phyloP scores from a whole-genome alignment of 2,113 vertebrate species.

The Phaethornis superciliosus region DNA sequence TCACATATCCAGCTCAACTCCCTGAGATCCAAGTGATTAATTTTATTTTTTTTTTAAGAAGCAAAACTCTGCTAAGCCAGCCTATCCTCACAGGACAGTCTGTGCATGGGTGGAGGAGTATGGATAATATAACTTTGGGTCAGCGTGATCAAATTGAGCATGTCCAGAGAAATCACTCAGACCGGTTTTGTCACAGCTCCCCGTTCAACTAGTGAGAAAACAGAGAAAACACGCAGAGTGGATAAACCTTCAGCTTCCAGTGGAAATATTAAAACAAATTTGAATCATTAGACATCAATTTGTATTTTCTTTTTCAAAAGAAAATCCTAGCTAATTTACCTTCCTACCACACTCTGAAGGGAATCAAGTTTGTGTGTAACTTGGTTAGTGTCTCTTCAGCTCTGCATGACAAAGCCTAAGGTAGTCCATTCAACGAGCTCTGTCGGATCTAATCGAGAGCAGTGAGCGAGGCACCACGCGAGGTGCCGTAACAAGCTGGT shows the following conservation, averaged over 20 bases:
- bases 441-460: background rate
- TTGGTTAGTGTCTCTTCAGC: background rate
- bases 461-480: rapidly evolving
- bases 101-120: background rate
- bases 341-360: background rate
- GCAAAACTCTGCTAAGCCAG: background rate
- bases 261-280: background rate
- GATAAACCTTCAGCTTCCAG: rapidly evolving
- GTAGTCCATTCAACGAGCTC: background rate
- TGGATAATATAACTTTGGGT: background rate
- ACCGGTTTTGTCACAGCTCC: background rate
- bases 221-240: background rate
- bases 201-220: background rate
- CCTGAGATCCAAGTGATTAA: no score
- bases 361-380: background rate
- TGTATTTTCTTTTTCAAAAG: background rate
- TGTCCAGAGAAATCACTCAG: background rate
- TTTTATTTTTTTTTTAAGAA: no score
- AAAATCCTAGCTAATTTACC: background rate
- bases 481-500: background rate
- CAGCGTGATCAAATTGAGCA: rapidly evolving
- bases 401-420: background rate
- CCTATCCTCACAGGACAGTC: background rate
- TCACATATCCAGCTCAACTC: background rate
- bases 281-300: background rate